Percentiles rank a stretch among this genome's conserved stretches.
phyloP scores from a whole-genome alignment of 2,888 invertebrate species.

The Vannuccia rotundouncinata region DNA sequence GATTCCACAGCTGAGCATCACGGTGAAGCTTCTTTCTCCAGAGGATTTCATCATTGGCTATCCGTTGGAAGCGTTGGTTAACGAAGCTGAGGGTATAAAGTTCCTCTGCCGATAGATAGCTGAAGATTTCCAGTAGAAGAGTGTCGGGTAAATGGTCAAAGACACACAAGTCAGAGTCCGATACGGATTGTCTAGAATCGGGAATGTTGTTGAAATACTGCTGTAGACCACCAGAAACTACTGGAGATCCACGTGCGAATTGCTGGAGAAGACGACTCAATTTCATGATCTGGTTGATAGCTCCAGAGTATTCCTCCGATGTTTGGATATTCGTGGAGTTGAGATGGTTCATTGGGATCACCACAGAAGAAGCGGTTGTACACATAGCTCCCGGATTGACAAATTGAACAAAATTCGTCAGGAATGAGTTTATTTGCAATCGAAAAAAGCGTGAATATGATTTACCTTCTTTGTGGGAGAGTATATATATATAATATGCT shows the following conservation, averaged over 20 bases:
- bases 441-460: too few relatives aligned
- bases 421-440: too few relatives aligned
- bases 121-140: constrained; percentile 31
- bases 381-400: too few relatives aligned
- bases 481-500: neutral
- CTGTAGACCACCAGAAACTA: neutral
- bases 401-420: too few relatives aligned
- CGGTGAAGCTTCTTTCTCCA: constrained; percentile 25
- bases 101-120: constrained; percentile 27
- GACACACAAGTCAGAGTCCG: neutral
- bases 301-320: neutral
- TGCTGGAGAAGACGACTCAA: neutral
- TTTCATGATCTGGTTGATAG: neutral
- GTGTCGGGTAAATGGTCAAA: constrained; percentile 25
- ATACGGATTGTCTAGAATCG: neutral
- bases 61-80: neutral
- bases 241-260: neutral
- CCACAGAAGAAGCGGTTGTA: neutral
- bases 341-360: neutral
- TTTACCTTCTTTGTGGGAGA: neutral
- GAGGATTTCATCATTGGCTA: constrained; percentile 30
- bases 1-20: constrained; percentile 17
- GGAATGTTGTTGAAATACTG: neutral
- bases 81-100: constrained; percentile 4
- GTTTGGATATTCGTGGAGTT: neutral